Percentiles rank a stretch among this genome's conserved stretches.
phyloP scores from a whole-genome alignment of 2,797 vertebrate species.

The Acipenser ruthenus region DNA sequence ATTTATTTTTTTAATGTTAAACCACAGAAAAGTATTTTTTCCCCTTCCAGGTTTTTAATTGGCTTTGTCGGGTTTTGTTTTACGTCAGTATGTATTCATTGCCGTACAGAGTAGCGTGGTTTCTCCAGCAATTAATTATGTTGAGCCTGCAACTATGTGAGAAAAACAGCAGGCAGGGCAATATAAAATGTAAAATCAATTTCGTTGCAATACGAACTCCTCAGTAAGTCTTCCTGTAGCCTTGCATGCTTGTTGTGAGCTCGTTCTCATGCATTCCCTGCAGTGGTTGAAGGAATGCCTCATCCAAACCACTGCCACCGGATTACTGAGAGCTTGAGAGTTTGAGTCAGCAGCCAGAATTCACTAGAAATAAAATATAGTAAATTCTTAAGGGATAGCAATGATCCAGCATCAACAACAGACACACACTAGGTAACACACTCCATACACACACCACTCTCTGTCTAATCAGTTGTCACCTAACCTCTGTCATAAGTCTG shows the following conservation, averaged over 20 bases:
- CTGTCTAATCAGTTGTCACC: too few relatives aligned
- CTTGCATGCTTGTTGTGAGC: slow-evolving; percentile 17
- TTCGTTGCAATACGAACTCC: slow-evolving; percentile 25
- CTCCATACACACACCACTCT: too few relatives aligned
- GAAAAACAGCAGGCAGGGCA: slow-evolving; percentile 32
- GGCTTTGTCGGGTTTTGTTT: slow-evolving; percentile 24
- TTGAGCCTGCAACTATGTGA: slow-evolving; percentile 24
- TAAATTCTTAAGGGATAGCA: too few relatives aligned
- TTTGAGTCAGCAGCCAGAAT: too few relatives aligned
- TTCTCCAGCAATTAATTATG: slow-evolving; percentile 19
- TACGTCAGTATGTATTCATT: slow-evolving; percentile 29
- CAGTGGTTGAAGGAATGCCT: neutral
- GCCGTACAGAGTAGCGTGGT: slow-evolving; percentile 24
- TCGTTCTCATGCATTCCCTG: slow-evolving; percentile 1
- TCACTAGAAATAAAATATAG: too few relatives aligned
- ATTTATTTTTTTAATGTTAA: too few relatives aligned
- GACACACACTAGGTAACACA: too few relatives aligned
- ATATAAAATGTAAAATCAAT: slow-evolving; percentile 30
- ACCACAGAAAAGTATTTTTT: neutral
- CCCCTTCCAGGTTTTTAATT: slow-evolving; percentile 20
- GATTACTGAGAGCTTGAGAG: neutral
- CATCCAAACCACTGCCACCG: neutral
- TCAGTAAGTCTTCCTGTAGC: slow-evolving; percentile 26
- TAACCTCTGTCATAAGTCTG: too few relatives aligned
- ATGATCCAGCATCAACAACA: too few relatives aligned